A percentile compares a stretch with the other conserved stretches of the same genome.
Conservation (phyloP, 1,140 invertebrate species). For the Gryon sp. region DNA sequence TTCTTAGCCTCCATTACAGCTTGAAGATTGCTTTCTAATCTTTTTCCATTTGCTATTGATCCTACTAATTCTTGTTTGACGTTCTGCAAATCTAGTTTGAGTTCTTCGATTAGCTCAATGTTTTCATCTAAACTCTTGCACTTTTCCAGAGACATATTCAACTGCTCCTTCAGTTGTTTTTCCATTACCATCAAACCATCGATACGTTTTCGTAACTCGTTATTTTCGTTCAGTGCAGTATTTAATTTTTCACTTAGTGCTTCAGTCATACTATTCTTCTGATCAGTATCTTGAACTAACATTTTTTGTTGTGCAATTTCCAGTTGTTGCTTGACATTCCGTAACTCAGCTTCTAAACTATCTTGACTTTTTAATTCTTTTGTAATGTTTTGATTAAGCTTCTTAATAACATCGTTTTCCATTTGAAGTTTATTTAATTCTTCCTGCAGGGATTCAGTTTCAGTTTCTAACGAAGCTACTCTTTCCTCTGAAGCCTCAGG, state of each 20-base stretch:
- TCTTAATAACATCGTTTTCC: conserved; percentile 80
- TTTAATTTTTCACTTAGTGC: conserved; percentile 61
- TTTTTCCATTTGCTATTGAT: conserved; percentile 48
- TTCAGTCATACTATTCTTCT: conserved; percentile 59
- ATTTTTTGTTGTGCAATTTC: conserved; percentile 64
- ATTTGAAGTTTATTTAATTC: conserved; percentile 75
- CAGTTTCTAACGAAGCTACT: conserved; percentile 72
- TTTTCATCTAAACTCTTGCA: conserved; percentile 70
- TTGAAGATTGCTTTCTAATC: conserved; percentile 64
- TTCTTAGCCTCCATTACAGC: conserved; percentile 56
- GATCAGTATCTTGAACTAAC: conserved; percentile 56
- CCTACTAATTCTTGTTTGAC: conserved; percentile 58
- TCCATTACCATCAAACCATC: conserved; percentile 61
- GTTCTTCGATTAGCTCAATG: conserved; percentile 65
- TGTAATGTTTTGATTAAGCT: conserved; percentile 78
- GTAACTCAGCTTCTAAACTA: conserved; percentile 65
- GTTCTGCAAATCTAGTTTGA: conserved; percentile 69
- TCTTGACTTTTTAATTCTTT: conserved; percentile 65
- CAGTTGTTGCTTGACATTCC: conserved; percentile 64
- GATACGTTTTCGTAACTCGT: conserved; percentile 64
- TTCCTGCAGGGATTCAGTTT: conserved; percentile 71
- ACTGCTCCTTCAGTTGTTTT: conserved; percentile 63
- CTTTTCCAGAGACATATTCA: conserved; percentile 64
- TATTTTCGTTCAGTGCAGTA: conserved; percentile 67
- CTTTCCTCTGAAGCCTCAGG: conserved; percentile 76